Percentiles rank a stretch among this genome's conserved stretches.
phyloP scores from a whole-genome alignment of 1,140 invertebrate genomes.

The Anastrepha obliqua region DNA sequence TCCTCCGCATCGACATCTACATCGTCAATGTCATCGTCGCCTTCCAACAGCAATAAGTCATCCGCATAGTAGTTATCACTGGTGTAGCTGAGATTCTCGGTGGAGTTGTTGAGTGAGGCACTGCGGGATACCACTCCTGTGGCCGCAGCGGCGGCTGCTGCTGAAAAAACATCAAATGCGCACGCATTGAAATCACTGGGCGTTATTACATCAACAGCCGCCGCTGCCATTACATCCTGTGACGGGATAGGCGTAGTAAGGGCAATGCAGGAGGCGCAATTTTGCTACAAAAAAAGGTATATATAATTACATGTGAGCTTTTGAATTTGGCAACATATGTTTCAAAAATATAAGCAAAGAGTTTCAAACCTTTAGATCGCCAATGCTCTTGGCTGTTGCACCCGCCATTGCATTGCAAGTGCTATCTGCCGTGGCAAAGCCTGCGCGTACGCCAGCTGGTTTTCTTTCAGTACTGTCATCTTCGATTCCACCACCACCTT shows the following conservation, averaged over 20 bases:
- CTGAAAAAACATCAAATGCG: slow-evolving; percentile 30
- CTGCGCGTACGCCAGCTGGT: neutral
- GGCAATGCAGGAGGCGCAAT: neutral
- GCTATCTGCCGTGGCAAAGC: neutral
- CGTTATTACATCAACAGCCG: neutral
- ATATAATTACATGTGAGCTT: neutral
- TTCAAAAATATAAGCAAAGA: neutral
- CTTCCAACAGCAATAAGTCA: slow-evolving; percentile 65
- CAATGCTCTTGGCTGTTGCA: neutral
- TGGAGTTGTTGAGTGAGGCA: slow-evolving; percentile 65
- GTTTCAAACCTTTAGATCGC: slow-evolving; percentile 1
- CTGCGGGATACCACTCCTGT: neutral
- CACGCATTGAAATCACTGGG: neutral
- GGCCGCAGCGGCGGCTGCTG: slow-evolving; percentile 7
- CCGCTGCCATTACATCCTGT: neutral
- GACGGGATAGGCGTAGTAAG: neutral
- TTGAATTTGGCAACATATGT: too few relatives aligned
- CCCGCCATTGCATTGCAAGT: neutral
- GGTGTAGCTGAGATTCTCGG: slow-evolving; percentile 69
- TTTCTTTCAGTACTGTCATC: slow-evolving; percentile 56
- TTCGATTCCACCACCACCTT: slow-evolving; percentile 53
- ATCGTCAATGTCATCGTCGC: slow-evolving; percentile 57
- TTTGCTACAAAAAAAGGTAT: neutral
- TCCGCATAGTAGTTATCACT: slow-evolving; percentile 71
- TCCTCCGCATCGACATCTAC: slow-evolving; percentile 68